Evolutionary conservation across 1,140 invertebrate genomes (phyloP), one percentile per base, ranked within the genome.

Genomic region (Cotesia glomerata): DNA sequence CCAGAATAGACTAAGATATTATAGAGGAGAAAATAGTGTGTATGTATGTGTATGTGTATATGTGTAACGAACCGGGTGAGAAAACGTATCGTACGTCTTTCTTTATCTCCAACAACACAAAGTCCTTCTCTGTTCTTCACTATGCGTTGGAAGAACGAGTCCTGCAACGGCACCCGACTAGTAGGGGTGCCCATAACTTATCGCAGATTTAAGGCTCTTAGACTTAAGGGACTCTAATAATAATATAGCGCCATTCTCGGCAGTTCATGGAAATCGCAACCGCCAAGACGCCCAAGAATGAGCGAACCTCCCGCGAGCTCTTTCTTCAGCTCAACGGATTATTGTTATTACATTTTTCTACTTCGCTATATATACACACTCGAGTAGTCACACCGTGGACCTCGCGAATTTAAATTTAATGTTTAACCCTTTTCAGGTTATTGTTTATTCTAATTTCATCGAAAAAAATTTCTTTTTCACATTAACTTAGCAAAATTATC

Each of bases 181-280:
- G 79, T 67, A 80, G 84, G 84, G 82, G 82, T 81, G 80, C 84
- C 83, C 86, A 87, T 87, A 87, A 87, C 85, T 87, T 87, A 87
- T 87, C 85, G 85, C 86, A 87, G 86, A 87, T 87, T 87, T 87
- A 87, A 87, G 85, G 86, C 86, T 87, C 85, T 87, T 86, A 87
- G 85, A 87, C 85, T 87, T 87, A 87, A 87, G 85, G 85, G 86
- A 87, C 85, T 87, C 84, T 87, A 87, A 87, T 87, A 87, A 87
- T 87, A 87, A 87, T 87, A 87, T 87, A 86, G 85, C 84, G 82
- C 80, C 83, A 81, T 82, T 82, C 77, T 74, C 58, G 36, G 56
- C 70, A 81, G 80, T 83, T 84, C 83, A 85, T 84, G 79, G 80
- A 82, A 81, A 80, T 79, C 78, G 76, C 75, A 45, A 45, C 39